Percentiles rank a stretch among this genome's conserved stretches.
These are phyloP conservation scores for Musca domestica DNA, from an alignment of 1,140 invertebrate species.

Conservation along the genomic window DNA sequence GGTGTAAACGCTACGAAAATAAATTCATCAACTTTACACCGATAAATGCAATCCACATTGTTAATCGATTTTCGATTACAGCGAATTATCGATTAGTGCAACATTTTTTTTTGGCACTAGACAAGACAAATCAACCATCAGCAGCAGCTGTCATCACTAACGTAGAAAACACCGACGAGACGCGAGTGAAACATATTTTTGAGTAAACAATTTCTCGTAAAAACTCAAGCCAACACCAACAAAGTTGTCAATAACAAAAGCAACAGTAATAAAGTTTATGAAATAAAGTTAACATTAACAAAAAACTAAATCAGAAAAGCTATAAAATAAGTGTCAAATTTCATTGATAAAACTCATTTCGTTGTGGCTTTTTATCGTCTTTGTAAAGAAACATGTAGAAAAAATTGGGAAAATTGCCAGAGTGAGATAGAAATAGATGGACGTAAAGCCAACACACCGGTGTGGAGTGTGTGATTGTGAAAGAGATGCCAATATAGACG, in stretches of 20 bases:
- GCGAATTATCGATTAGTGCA: too few species aligned
- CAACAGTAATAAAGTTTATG: not conserved
- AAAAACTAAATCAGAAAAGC: not conserved
- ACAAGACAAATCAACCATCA: too few species aligned
- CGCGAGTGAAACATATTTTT: conserved; percentile 3
- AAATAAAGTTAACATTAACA: not conserved
- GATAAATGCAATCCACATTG: too few species aligned
- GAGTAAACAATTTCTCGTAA: conserved; percentile 11
- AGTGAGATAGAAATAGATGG: not conserved
- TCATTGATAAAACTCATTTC: too few species aligned
- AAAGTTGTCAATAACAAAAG: not conserved
- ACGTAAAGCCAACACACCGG: too few species aligned
- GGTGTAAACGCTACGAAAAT: too few species aligned
- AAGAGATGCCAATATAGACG: conserved; percentile 6
- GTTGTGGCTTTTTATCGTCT: too few species aligned
- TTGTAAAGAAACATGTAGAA: conserved; percentile 6
- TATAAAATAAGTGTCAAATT: conserved; percentile 1
- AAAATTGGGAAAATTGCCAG: conserved; percentile 2
- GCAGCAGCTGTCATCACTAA: not conserved
- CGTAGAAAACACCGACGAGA: conserved; percentile 10
- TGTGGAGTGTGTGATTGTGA: not conserved
- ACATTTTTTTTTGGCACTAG: too few species aligned
- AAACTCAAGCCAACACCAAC: not conserved
- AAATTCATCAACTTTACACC: too few species aligned
- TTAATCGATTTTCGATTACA: too few species aligned